Evolutionary conservation across 2,888 invertebrate genomes (phyloP), one percentile per base, ranked within the genome.

Genomic region (Stenchaetothrips biformis): DNA sequence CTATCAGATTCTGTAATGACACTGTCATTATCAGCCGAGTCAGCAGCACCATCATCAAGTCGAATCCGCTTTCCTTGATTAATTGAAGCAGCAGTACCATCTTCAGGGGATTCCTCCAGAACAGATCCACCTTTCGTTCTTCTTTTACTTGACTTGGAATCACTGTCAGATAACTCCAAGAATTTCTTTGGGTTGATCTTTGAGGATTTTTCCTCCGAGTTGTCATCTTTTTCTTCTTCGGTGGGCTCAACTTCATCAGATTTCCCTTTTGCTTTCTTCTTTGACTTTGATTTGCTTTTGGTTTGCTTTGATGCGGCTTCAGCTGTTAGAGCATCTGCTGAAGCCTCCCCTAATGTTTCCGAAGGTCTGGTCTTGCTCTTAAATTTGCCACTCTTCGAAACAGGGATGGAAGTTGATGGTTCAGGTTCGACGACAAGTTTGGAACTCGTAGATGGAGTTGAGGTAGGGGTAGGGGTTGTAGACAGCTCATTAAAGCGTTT

Each of bases 11-110:
- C 67, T 25, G 67, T 21, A 11, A 74, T 74, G 25, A 21, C 11
- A 21, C 67, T 74, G 25, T 74, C 67, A 74, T 74, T 74, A 74
- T 74, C 67, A 11, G 67, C 67, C 7, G 67, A 74, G 25, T 74
- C 67, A 9, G 25, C 67, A 74, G 8, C 9, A 25, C 9, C 25
- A 25, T 74, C 67, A 74, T 74, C 67, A 11, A 74, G 67, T 74
- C 25, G 21, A 0, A 74, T 25, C 21, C 67, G 67, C 11, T 74
- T 74, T 11, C 67, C 67, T 53, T 18, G 53, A 18, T 18, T 59
- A 74, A 11, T 25, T 74, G 11, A 25, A 74, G 7, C 11, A 7
- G 11, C 67, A 3, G 67, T 25, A 9, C 11, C 25, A 21, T 74
- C 67, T 25, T 25, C 67, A 74, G 25, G 11, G 6, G 59, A 59